These are phyloP conservation scores for Dryobotodes eremita DNA, from an alignment of 2,888 invertebrate species.

Conservation along the genomic window DNA sequence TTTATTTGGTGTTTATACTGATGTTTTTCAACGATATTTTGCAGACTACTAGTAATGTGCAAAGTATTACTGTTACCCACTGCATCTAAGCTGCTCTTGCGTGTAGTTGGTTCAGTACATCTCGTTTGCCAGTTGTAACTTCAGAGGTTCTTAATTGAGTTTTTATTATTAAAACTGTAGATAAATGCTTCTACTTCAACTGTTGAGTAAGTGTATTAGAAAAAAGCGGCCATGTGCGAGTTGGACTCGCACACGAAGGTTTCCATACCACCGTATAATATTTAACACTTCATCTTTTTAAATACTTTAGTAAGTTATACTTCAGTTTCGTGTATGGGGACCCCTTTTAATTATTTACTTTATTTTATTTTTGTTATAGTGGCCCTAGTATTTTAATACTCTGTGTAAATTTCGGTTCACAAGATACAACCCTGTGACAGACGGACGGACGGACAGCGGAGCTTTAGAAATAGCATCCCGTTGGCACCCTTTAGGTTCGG, in stretches of 20 bases:
- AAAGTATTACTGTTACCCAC: neutral
- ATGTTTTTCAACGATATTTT: neutral
- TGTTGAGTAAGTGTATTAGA: neutral
- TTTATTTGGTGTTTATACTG: constrained; percentile 2
- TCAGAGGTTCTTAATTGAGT: neutral
- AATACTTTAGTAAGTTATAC: neutral
- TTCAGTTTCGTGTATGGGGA: no score
- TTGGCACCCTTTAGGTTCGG: neutral
- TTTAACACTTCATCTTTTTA: no score
- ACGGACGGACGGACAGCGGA: neutral
- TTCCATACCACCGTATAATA: neutral
- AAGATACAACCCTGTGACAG: neutral
- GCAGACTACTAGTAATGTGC: neutral
- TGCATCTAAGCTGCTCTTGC: neutral
- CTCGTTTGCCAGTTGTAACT: neutral
- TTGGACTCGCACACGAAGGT: no score
- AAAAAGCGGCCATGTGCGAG: neutral
- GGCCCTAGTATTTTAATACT: no score
- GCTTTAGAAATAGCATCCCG: neutral
- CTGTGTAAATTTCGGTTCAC: neutral
- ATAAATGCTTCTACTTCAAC: neutral
- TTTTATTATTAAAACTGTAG: neutral
- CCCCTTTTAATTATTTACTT: no score
- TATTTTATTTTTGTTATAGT: neutral
- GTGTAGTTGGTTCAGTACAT: neutral